Evolutionary conservation across 2,888 invertebrate genomes (phyloP), one percentile per base, ranked within the genome.

Genomic region (Proisotoma minuta): DNA sequence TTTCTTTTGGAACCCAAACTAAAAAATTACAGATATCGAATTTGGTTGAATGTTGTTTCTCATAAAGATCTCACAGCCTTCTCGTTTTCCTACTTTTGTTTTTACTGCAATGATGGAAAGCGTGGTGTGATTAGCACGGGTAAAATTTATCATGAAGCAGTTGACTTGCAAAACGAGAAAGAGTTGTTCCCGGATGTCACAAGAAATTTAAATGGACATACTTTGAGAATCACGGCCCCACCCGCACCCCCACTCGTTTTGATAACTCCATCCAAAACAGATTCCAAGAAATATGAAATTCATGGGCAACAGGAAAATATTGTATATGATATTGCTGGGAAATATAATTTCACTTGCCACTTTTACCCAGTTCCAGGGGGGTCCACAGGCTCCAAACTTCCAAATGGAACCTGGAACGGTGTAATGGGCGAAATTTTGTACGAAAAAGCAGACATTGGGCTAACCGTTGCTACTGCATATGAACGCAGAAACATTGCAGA

Each of bases 341-440:
- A 59, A 43, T 54, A 68, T 12, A 73, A 73, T 48, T 73, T 71
- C 39, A 64, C 73, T 0, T 63, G 63, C 29, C 22, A 53, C 1
- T n/a, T 73, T 1, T 49, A 60, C 29, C n/a, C 57, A 15, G 59
- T 66, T 8, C 68, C 71, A 1, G 63, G 63, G 24, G 71, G 71
- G 8, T 51, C 62, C 3, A 71, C 73, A 18, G 73, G 73, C 8
- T 59, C 62, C 15, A 63, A 59, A 48, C 24, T 63, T 5, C 24
- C 60, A 1, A 71, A 70, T 40, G 71, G 70, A 3, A 65, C 61
- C 2, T 73, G 73, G 73, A 71, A 60, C n/a, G 73, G 73, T 12
- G 69, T 68, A 2, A 69, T 73, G 56, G 73, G 69, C 27, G 70
- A 73, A 54, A 60, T 73, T 28, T 39, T 69, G 10, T 61, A 63